phyloP scores from a whole-genome alignment of 2,888 invertebrate genomes.

The Euphydryas editha region DNA sequence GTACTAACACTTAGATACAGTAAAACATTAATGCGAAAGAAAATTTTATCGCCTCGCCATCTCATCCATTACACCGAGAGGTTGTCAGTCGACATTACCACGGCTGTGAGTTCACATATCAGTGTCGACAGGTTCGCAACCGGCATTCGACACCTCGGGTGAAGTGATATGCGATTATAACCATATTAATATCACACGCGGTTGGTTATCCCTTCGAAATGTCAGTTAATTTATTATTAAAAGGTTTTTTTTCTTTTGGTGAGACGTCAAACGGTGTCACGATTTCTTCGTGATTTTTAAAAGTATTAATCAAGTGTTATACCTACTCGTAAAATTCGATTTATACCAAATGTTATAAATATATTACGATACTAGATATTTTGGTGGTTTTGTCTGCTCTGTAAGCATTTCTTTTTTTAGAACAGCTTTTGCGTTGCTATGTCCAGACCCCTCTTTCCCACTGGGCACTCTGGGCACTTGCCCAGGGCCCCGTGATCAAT shows the following conservation, averaged over 20 bases:
- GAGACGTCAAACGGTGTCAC: background rate
- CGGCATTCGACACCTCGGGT: slow-evolving; percentile 13
- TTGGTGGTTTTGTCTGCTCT: no score
- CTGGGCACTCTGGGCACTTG: no score
- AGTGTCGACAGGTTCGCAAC: slow-evolving; percentile 17
- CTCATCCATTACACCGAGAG: background rate
- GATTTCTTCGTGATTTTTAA: background rate
- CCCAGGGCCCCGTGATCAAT: no score
- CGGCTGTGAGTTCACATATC: slow-evolving; percentile 13
- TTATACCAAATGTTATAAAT: no score
- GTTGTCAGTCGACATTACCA: background rate
- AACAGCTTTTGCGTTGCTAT: no score
- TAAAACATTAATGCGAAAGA: background rate
- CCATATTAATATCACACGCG: background rate
- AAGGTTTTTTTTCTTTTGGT: background rate
- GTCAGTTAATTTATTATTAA: background rate
- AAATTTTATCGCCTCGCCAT: background rate
- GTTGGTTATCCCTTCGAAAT: background rate
- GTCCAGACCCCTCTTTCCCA: no score
- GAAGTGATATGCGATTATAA: slow-evolving; percentile 1
- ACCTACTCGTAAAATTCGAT: no score
- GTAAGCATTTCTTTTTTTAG: no score
- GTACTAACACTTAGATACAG: no score
- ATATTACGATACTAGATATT: no score
- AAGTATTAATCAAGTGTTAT: background rate